A percentile compares a stretch with the other conserved stretches of the same genome.
Conservation (phyloP, 1,140 invertebrate species). For the Teleogryllus occipitalis region DNA sequence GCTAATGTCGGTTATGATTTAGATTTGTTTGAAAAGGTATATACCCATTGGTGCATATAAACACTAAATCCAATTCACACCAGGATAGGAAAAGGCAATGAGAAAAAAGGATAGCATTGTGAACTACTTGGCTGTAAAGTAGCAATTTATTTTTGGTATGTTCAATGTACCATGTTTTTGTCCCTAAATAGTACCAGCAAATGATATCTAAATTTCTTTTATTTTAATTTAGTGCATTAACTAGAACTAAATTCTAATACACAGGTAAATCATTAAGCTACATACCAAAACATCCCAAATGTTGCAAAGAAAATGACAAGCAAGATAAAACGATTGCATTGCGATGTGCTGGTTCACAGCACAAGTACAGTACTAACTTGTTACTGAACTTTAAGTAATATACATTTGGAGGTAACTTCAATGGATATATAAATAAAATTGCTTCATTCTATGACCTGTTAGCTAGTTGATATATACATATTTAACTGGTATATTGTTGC, state of each 20-base stretch:
- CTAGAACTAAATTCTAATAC: background rate
- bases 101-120: too few relatives aligned
- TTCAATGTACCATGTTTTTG: background rate
- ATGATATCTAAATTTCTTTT: background rate
- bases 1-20: too few relatives aligned
- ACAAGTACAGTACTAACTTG: background rate
- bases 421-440: background rate
- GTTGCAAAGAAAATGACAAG: background rate
- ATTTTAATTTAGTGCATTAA: background rate
- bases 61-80: too few relatives aligned
- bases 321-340: background rate
- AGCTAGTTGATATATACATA: background rate
- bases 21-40: too few relatives aligned
- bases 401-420: background rate
- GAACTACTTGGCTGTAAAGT: background rate
- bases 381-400: background rate
- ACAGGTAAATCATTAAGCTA: background rate
- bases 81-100: too few relatives aligned
- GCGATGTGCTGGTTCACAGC: background rate
- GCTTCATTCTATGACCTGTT: background rate
- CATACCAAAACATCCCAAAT: conserved; percentile 4
- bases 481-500: background rate
- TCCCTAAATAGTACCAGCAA: background rate
- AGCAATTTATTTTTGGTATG: conserved; percentile 5
- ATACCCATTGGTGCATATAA: too few relatives aligned